Evolutionary conservation across 2,888 invertebrate genomes (phyloP), one percentile per base, ranked within the genome.

Genomic region (Pheosia tremula): DNA sequence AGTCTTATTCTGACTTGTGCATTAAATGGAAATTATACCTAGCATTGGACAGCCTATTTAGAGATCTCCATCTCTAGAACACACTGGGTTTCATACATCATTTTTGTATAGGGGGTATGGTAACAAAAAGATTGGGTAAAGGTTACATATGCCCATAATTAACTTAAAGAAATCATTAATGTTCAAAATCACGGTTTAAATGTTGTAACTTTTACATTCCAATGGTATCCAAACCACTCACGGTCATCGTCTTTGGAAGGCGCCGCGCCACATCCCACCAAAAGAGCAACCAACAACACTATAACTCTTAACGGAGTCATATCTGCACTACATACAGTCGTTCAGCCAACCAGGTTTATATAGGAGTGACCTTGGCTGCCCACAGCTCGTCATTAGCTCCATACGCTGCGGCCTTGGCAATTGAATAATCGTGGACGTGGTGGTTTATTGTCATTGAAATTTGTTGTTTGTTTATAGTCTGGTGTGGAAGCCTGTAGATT

Each of bases 351-450:
- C 83, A 75, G 86, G 86, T 84, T 87, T 91, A 90, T 92, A 91
- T 92, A 91, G 78, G 71, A 72, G 67, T 80, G 89, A 79, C 88
- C 86, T 79, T 89, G 86, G 72, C 83, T 86, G 85, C 91, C 91
- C 87, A 92, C 92, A 66, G 79, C 62, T 70, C 79, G 79, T 86
- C 83, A 87, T 90, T 88, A 88, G 74, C 78, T 77, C 75, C 81
- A 84, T 85, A 80, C 82, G 84, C 78, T 80, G 83, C 84, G 88
- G 75, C 90, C 89, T 89, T 90, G 87, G 72, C 82, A 81, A 85
- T 85, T 83, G 86, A 80, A 88, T 86, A 83, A 87, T 83, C 78
- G 78, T 67, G 9, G 39, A 36, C 52, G 43, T 62, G 57, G 66
- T 61, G 57, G 69, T 71, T 69, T 71, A 74, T 75, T 78, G 75